A percentile compares a stretch with the other conserved stretches of the same genome.
phyloP scores from a whole-genome alignment of 2,888 invertebrate species.

The Pyrrhosoma nymphula region DNA sequence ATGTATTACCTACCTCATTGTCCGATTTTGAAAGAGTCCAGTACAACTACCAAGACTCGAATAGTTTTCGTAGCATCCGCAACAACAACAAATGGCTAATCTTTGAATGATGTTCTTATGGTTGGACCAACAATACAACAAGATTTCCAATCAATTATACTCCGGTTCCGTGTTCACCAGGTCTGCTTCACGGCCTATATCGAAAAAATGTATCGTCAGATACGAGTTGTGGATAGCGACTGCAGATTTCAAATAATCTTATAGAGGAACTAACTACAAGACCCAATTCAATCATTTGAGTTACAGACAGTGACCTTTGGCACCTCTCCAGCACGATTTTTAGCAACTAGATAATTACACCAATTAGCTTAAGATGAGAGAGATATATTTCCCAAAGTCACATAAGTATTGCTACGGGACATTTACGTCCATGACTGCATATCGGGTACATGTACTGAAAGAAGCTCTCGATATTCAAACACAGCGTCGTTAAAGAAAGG shows the following conservation, averaged over 20 bases:
- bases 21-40: too few relatives aligned
- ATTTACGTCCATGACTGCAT: neutral
- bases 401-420: neutral
- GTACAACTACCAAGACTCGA: too few relatives aligned
- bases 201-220: conserved; percentile 30
- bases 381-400: neutral
- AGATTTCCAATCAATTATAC: conserved; percentile 71
- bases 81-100: conserved; percentile 48
- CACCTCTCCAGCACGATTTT: neutral
- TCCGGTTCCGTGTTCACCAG: conserved; percentile 73
- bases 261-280: neutral
- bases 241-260: conserved; percentile 13
- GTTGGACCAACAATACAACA: conserved; percentile 74
- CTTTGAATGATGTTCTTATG: conserved; percentile 72
- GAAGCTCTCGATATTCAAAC: neutral
- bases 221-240: neutral
- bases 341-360: neutral
- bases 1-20: too few relatives aligned
- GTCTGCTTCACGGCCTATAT: conserved; percentile 74
- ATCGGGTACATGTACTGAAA: neutral
- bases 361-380: neutral
- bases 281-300: neutral
- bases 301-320: neutral
- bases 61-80: too few relatives aligned
- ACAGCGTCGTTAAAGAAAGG: neutral